A percentile compares a stretch with the other conserved stretches of the same genome.
phyloP scores from a whole-genome alignment of 2,888 invertebrate species.

The Enchytraeus crypticus region DNA sequence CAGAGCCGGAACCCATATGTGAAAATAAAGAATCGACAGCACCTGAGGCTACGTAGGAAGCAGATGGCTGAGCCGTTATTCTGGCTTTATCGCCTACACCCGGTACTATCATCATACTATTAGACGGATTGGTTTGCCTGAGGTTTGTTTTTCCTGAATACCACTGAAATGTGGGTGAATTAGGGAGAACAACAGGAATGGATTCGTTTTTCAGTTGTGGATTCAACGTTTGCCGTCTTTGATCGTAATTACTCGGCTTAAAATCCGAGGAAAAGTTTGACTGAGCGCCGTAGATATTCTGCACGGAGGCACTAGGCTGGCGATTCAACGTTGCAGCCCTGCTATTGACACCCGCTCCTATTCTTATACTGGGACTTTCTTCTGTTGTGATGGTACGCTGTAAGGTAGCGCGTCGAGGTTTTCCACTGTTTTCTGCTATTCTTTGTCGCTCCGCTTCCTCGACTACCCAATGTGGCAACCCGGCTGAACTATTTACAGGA shows the following conservation, averaged over 20 bases:
- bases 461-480: slow-evolving; percentile 71
- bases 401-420: background rate
- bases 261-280: background rate
- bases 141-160: too few relatives aligned
- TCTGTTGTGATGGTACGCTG: background rate
- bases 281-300: background rate
- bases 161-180: background rate
- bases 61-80: background rate
- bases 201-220: background rate
- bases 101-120: background rate
- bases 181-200: background rate
- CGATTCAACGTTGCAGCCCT: background rate
- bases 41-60: background rate
- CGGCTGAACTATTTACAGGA: background rate
- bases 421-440: slow-evolving; percentile 29
- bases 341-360: too few relatives aligned
- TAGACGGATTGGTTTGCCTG: background rate
- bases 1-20: too few relatives aligned
- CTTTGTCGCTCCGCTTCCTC: slow-evolving; percentile 83
- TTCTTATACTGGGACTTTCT: too few relatives aligned
- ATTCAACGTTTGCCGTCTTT: background rate
- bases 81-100: background rate
- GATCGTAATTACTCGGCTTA: background rate
- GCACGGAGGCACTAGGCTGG: background rate
- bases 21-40: background rate